A percentile compares a stretch with the other conserved stretches of the same genome.
phyloP scores from a whole-genome alignment of 2,797 vertebrate species.

The Huso huso region DNA sequence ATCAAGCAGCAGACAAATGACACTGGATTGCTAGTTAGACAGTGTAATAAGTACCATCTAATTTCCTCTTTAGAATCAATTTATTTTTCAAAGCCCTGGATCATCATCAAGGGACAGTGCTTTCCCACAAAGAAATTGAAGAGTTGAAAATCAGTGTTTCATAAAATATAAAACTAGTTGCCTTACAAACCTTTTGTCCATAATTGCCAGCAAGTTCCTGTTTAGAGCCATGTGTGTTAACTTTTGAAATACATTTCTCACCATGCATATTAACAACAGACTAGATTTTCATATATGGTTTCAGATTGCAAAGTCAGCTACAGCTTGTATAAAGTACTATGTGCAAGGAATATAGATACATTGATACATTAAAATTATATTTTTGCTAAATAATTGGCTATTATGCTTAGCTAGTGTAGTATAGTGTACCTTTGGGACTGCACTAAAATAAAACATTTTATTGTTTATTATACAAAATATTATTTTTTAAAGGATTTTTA shows the following conservation, averaged over 20 bases:
- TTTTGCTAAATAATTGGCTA: too few relatives aligned
- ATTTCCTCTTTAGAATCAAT: conserved; percentile 71
- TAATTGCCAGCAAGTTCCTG: conserved; percentile 28
- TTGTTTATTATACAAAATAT: not conserved
- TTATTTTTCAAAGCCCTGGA: conserved; percentile 60
- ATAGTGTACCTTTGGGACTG: too few relatives aligned
- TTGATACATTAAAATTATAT: too few relatives aligned
- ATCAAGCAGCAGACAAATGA: conserved; percentile 59
- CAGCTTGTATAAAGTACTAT: too few relatives aligned
- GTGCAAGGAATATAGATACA: too few relatives aligned
- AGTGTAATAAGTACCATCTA: conserved; percentile 64
- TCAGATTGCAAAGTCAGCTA: too few relatives aligned
- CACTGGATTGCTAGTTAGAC: conserved; percentile 54
- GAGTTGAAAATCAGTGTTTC: conserved; percentile 46
- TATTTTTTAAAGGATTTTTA: not conserved
- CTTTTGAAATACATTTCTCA: conserved; percentile 24
- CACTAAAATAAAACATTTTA: too few relatives aligned
- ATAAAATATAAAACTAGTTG: conserved; percentile 45
- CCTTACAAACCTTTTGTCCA: conserved; percentile 37
- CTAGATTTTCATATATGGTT: too few relatives aligned
- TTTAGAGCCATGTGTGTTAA: not conserved
- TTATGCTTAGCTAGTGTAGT: too few relatives aligned
- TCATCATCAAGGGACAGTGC: conserved; percentile 53
- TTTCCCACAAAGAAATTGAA: conserved; percentile 55
- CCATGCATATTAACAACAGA: conserved; percentile 21